Evolutionary conservation across 2,113 vertebrate species (phyloP).

Genomic region (Sigmodon hispidus): DNA sequence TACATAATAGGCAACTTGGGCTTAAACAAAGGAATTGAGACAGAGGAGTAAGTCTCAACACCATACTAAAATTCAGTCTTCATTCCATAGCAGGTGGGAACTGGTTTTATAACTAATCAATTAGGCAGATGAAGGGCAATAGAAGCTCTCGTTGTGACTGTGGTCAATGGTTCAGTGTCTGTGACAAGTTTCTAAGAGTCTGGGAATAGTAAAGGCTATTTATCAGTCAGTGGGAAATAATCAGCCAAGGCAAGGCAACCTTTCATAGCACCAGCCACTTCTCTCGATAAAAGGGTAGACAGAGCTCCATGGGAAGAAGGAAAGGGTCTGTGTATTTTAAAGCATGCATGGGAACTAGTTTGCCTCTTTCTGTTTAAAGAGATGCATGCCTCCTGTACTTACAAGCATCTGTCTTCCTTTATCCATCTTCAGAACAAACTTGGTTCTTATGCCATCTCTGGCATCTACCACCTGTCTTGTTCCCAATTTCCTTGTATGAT

Average conservation of each 20-base stretch:
- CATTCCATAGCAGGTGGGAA: neutral
- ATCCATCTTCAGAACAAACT: neutral
- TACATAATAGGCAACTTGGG: neutral
- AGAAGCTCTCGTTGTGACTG: neutral
- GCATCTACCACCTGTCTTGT: neutral
- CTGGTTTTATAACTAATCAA: neutral
- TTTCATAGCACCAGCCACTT: neutral
- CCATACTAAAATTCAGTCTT: neutral
- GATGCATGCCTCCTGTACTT: neutral
- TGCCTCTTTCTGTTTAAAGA: neutral
- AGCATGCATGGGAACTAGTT: neutral
- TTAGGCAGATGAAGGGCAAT: neutral
- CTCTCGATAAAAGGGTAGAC: neutral
- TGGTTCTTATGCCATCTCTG: neutral
- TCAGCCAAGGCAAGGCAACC: neutral
- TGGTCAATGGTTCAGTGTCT: neutral
- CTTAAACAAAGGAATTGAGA: neutral
- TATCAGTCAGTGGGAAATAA: neutral
- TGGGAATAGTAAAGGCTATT: neutral
- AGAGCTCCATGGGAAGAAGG: neutral
- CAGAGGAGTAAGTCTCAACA: neutral
- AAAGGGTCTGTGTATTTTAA: neutral
- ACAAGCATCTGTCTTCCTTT: neutral
- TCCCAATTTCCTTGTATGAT: neutral
- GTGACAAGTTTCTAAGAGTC: neutral